Evolutionary conservation across 2,888 invertebrate species (phyloP), one percentile per base, ranked within the genome.

Genomic region (Bombylius major): DNA sequence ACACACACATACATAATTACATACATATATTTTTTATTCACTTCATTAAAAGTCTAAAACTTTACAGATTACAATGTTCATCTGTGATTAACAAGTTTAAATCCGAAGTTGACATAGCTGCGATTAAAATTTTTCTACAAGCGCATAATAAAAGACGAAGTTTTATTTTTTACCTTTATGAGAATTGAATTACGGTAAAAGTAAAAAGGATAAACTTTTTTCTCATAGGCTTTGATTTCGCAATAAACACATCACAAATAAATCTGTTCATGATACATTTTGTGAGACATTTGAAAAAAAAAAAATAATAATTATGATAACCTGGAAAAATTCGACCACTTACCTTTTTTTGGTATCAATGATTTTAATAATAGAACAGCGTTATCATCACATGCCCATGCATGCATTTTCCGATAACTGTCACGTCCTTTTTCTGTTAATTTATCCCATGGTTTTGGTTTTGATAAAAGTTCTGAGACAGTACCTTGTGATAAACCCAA

Each of bases 361-460:
- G 95, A 92, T 78, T 99, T 98, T 74, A 99, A 86, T 67, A 97
- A 86, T 81, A 94, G 83, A 69, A 99, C 92, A 68, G 98, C 96
- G 69, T 89, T 88, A 71, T 97, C 96, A 78, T 98, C 98, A 75
- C 90, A 90, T 64, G 97, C 94, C 99, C 99, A 99, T 67, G 94
- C 94, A 78, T 97, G 95, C 95, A 99, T 99, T 78, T 98, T 97
- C 69, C 99, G 81, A 78, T 99, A 99, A 66, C 97, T 97, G 78
- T 99, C 99, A 56, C 98, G 81, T 44, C 99, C 99, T 75, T 99
- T 99, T 78, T 99, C 99, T 57, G 99, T 99, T 70, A 99, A 79
- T 77, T 98, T 98, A 78, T 97, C 96, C 99, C 99, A 99, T 13
- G 96, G 96, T 73, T 99, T 97, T 55, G 99, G 99, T 73, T 99